These are phyloP conservation scores for Phaonia tiefii DNA, from an alignment of 2,888 invertebrate species.

Conservation along the genomic window DNA sequence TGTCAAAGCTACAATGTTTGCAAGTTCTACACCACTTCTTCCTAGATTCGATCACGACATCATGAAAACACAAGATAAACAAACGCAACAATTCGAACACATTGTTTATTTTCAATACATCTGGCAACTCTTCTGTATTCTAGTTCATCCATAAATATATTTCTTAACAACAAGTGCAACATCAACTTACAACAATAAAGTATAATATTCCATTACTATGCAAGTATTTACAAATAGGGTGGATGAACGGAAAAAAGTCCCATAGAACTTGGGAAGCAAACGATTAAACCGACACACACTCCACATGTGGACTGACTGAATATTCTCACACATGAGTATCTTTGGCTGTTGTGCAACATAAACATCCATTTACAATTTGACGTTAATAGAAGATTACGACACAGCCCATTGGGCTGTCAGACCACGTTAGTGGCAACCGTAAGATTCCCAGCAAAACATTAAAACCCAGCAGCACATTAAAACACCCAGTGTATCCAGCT, in stretches of 20 bases:
- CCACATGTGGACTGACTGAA: background rate
- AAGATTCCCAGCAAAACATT: too few species aligned
- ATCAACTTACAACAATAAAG: background rate
- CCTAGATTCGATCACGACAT: too few species aligned
- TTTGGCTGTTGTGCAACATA: background rate
- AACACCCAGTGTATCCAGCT: too few species aligned
- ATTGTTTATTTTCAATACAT: too few species aligned
- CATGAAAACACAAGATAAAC: too few species aligned
- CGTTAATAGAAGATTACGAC: constrained; percentile 40
- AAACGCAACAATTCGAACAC: too few species aligned
- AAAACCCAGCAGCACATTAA: too few species aligned
- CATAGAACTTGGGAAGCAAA: too few species aligned
- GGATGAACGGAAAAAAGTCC: too few species aligned
- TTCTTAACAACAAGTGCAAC: background rate
- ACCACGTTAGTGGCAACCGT: background rate
- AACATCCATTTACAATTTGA: constrained; percentile 27
- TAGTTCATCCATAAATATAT: background rate
- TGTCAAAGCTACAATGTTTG: too few species aligned
- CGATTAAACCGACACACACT: background rate
- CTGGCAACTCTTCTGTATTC: background rate
- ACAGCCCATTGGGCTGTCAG: constrained; percentile 11
- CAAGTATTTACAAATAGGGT: background rate
- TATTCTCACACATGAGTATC: background rate
- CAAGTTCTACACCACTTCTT: too few species aligned
- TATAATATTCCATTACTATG: constrained; percentile 17